Evolutionary conservation across 2,888 invertebrate species (phyloP), one percentile per base, ranked within the genome.

Genomic region (Lamellibrachia satsuma): DNA sequence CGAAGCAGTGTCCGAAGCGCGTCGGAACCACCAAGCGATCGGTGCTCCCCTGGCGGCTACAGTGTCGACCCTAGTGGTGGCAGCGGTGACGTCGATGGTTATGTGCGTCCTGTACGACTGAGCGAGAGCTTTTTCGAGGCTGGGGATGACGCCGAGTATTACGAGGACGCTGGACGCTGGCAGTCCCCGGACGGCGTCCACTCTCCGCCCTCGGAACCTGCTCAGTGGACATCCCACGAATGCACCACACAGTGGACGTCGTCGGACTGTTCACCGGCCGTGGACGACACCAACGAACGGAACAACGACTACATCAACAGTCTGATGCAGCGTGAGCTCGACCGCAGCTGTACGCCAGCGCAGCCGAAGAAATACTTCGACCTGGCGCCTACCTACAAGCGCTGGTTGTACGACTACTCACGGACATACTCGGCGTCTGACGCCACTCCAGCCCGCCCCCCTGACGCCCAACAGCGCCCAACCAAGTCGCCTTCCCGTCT

Each of bases 221-320:
- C 75, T 22, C 15, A 22, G 22, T 75, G 75, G 75, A 4, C 75
- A 11, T 11, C 22, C 22, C 6, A 15, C 75, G 75, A 75, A n/a
- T 22, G 22, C 22, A 22, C 22, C 22, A 75, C 22, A 22, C 22
- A 75, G 15, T 75, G 15, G 75, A 22, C 22, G 22, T 22, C 75
- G 75, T 22, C 75, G 22, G 75, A 75, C 75, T 6, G 75, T 55
- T 55, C 75, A 2, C 15, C 75, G 75, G 75, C 22, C 75, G 22
- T 3, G 22, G 75, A 75, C 11, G 22, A 75, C 22, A n/a, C 22
- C 15, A 75, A 75, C 75, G 75, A 75, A 15, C 75, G 75, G 4
- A 75, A 75, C 75, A 75, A 6, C 75, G 75, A 75, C 75, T 75
- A 75, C 75, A 75, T 75, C 75, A 75, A n/a, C 75, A 75, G 75